Evolutionary conservation across 2,797 vertebrate genomes (phyloP).

Genomic region (Aplochiton taeniatus): DNA sequence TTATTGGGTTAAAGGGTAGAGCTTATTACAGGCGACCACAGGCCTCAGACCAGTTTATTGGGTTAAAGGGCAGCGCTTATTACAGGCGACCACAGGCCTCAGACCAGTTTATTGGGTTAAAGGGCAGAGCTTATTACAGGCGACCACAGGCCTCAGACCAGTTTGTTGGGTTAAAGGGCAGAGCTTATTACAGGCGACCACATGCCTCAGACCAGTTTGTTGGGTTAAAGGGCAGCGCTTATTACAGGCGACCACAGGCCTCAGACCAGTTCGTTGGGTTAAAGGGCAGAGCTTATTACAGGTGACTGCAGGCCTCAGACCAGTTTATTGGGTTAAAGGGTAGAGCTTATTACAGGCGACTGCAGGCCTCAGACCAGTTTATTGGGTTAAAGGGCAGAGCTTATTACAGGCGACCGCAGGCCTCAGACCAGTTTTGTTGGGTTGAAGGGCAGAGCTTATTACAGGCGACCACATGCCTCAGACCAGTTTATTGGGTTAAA

Average conservation of each 20-base stretch:
- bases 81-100: slow-evolving; percentile 32
- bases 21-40: slow-evolving; percentile 33
- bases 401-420: slow-evolving; percentile 33
- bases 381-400: slow-evolving; percentile 46
- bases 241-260: slow-evolving; percentile 33
- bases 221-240: slow-evolving; percentile 46
- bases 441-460: slow-evolving; percentile 43
- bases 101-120: slow-evolving; percentile 55
- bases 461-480: slow-evolving; percentile 32
- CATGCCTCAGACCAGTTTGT: slow-evolving; percentile 48
- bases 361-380: slow-evolving; percentile 45
- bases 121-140: slow-evolving; percentile 37
- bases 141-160: slow-evolving; percentile 43
- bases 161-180: slow-evolving; percentile 50
- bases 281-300: slow-evolving; percentile 43
- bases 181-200: slow-evolving; percentile 32
- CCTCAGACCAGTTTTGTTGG: slow-evolving; percentile 51
- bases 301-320: slow-evolving; percentile 39
- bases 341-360: slow-evolving; percentile 36
- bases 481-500: slow-evolving; percentile 56
- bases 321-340: slow-evolving; percentile 53
- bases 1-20: slow-evolving; percentile 47
- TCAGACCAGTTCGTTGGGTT: slow-evolving; percentile 50
- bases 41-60: slow-evolving; percentile 51
- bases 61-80: slow-evolving; percentile 43